These are phyloP conservation scores for Mastomys coucha DNA, from an alignment of 2,113 vertebrate genomes.

Conservation along the genomic window DNA sequence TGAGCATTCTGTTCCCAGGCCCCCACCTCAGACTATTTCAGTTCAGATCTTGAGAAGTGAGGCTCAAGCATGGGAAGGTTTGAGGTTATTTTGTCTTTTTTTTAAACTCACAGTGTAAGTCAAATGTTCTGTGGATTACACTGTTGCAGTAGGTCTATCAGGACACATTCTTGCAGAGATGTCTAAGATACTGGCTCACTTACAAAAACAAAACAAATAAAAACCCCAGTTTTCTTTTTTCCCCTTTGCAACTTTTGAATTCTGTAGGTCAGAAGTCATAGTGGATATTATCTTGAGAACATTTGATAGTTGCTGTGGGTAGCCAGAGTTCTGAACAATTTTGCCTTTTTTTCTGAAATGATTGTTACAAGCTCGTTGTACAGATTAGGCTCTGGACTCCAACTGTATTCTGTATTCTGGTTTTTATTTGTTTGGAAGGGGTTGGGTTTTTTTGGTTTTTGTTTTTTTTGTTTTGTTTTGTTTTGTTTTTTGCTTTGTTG, in stretches of 20 bases:
- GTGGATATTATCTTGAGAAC: not conserved
- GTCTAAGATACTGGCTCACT: not conserved
- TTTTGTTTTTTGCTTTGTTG: not conserved
- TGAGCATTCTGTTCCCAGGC: not conserved
- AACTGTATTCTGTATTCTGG: not conserved
- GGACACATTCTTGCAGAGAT: not conserved
- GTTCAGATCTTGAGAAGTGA: not conserved
- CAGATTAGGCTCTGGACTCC: not conserved
- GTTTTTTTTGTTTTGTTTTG: too few species aligned
- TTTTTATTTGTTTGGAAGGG: not conserved
- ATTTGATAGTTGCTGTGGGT: not conserved
- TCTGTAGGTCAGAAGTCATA: not conserved
- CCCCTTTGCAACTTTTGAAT: not conserved
- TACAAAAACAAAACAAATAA: not conserved
- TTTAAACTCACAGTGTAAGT: not conserved
- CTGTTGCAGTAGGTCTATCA: not conserved
- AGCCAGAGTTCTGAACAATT: not conserved
- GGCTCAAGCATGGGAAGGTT: not conserved
- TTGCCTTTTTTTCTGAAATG: not conserved
- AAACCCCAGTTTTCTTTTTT: not conserved
- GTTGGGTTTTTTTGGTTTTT: too few species aligned
- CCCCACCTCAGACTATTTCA: not conserved
- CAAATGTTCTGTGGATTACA: not conserved
- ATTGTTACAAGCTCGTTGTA: slow-evolving; percentile 42
- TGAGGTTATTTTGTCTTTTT: too few species aligned